Evolutionary conservation across 2,113 vertebrate genomes (phyloP).

Genomic region (Elephantulus edwardii): DNA sequence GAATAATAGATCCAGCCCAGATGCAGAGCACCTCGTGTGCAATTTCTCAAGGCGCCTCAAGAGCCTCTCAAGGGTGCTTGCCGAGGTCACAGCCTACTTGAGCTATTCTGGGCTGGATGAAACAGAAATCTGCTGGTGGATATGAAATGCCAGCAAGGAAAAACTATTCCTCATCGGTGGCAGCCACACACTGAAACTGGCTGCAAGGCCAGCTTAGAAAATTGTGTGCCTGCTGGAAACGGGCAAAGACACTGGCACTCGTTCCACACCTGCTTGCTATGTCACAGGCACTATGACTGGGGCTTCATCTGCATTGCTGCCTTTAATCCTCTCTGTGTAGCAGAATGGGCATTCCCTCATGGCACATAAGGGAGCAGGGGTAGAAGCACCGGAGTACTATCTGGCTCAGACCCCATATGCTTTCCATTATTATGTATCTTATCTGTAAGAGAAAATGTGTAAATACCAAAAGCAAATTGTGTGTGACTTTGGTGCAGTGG

Average conservation of each 20-base stretch:
- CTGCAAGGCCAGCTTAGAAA: not conserved
- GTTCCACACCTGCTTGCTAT: not conserved
- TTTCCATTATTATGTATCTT: not conserved
- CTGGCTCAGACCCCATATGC: not conserved
- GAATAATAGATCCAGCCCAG: constrained; percentile 70
- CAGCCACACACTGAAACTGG: not conserved
- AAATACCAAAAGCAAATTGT: not conserved
- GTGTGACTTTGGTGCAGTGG: accelerated
- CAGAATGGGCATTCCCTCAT: not conserved
- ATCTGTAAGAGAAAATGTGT: not conserved
- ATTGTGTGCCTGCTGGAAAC: not conserved
- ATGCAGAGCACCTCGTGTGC: constrained; percentile 16
- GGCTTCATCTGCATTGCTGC: not conserved
- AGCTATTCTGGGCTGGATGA: constrained; percentile 59
- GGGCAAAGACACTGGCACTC: not conserved
- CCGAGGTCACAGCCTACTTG: constrained; percentile 70
- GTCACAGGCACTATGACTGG: accelerated
- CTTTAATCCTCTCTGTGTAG: not conserved
- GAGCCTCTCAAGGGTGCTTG: constrained; percentile 71
- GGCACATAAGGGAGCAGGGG: accelerated
- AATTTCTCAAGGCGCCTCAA: constrained; percentile 55
- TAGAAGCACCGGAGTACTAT: not conserved
- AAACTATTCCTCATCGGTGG: not conserved
- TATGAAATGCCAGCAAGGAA: not conserved
- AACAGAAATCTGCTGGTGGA: constrained; percentile 29